Percentiles rank a stretch among this genome's conserved stretches.
Conservation (phyloP, 1,140 invertebrate genomes). For the Trachelipus rathkii region DNA sequence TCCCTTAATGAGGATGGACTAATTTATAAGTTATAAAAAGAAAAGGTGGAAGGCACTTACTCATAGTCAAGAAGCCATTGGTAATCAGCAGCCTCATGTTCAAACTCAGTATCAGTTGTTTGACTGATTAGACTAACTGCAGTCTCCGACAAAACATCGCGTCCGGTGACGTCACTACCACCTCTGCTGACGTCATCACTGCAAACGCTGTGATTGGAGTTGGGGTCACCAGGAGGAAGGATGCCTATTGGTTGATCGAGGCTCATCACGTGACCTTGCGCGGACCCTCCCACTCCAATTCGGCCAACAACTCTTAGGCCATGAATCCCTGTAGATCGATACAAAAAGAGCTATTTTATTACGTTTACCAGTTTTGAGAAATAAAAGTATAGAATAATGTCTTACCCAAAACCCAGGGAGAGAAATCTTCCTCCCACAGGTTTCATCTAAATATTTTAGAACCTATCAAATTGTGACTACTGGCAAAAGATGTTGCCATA, state of each 20-base stretch:
- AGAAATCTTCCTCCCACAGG: no score
- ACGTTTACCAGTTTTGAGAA: background rate
- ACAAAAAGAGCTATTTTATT: background rate
- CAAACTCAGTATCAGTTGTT: slow-evolving; percentile 61
- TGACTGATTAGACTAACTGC: slow-evolving; percentile 38
- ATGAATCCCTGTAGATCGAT: slow-evolving; percentile 40
- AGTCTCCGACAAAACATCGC: slow-evolving; percentile 28
- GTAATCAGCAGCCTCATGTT: slow-evolving; percentile 82
- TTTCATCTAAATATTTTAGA: no score
- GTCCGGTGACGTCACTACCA: slow-evolving; percentile 32
- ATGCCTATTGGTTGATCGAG: slow-evolving; percentile 32
- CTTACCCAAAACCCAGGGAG: no score
- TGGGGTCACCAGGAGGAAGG: slow-evolving; percentile 23
- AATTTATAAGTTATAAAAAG: background rate
- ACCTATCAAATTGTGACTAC: no score
- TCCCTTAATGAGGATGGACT: background rate
- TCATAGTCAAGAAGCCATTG: slow-evolving; percentile 84
- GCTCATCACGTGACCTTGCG: slow-evolving; percentile 37
- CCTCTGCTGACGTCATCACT: slow-evolving; percentile 36
- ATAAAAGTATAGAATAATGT: no score
- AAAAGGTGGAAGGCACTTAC: slow-evolving; percentile 54
- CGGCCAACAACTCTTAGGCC: slow-evolving; percentile 45
- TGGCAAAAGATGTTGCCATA: no score
- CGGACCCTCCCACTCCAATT: slow-evolving; percentile 42
- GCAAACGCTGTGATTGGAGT: slow-evolving; percentile 28